These are phyloP conservation scores for Epinephelus awoara DNA, from an alignment of 2,797 vertebrate genomes.

Conservation along the genomic window DNA sequence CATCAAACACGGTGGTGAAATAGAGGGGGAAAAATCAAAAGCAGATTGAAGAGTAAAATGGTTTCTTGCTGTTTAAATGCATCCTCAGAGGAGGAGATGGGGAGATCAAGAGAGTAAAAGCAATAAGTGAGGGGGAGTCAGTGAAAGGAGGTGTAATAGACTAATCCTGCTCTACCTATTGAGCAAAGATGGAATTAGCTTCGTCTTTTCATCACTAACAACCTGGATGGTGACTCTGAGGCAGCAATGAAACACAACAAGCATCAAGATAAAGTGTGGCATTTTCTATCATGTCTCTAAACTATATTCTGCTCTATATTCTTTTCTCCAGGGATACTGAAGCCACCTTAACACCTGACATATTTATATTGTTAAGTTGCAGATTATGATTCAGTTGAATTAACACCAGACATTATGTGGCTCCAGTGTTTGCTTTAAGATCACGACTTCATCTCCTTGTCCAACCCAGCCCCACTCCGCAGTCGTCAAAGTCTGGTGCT, in stretches of 20 bases:
- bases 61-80: conserved; percentile 22
- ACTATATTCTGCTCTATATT: too few species aligned
- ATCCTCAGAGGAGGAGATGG: background rate
- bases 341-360: background rate
- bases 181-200: conserved; percentile 32
- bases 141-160: conserved; percentile 19
- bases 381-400: background rate
- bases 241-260: background rate
- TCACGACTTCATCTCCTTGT: background rate
- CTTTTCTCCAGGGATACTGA: background rate
- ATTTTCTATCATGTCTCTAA: background rate
- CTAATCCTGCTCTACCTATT: background rate
- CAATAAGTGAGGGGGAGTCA: background rate
- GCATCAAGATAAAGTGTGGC: background rate
- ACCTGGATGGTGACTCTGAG: background rate
- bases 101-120: conserved; percentile 23
- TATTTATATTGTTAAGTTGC: background rate
- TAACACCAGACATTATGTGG: background rate
- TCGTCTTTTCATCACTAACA: conserved; percentile 35
- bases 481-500: too few species aligned
- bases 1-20: conserved; percentile 34
- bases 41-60: conserved; percentile 20
- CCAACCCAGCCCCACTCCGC: too few species aligned
- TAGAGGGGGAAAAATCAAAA: conserved; percentile 3
- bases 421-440: background rate